Percentiles rank a stretch among this genome's conserved stretches.
Conservation (phyloP, 2,113 vertebrate species). For the Nycticryphes semicollaris region DNA sequence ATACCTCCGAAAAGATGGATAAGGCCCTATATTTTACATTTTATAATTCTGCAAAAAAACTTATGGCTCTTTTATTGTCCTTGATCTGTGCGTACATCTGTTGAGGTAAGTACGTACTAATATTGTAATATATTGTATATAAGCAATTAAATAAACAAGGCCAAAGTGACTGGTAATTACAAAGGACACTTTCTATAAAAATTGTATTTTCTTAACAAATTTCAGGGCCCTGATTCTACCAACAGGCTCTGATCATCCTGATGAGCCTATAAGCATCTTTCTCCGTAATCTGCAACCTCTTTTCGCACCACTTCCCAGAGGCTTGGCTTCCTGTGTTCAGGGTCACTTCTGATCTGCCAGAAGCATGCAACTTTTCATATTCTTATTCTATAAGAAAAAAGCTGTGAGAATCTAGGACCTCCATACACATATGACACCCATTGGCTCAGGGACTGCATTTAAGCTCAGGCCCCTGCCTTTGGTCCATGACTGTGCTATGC, state of each 20-base stretch:
- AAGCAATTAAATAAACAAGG: background rate
- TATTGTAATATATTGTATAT: background rate
- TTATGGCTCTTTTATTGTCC: background rate
- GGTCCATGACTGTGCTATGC: background rate
- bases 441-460: background rate
- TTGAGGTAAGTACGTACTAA: background rate
- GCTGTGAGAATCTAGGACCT: background rate
- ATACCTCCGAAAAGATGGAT: background rate
- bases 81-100: background rate
- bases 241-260: background rate
- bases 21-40: background rate
- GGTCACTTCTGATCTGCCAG: background rate
- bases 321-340: background rate
- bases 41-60: background rate
- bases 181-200: background rate
- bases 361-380: background rate
- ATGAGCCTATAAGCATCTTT: background rate
- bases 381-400: background rate
- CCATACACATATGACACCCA: accelerated
- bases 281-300: background rate
- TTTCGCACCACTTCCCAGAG: background rate
- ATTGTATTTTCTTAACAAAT: background rate
- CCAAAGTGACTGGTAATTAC: background rate
- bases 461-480: background rate
- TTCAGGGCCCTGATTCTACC: background rate